Evolutionary conservation across 1,140 invertebrate species (phyloP), one percentile per base, ranked within the genome.

Genomic region (Magallana ariakensis): DNA sequence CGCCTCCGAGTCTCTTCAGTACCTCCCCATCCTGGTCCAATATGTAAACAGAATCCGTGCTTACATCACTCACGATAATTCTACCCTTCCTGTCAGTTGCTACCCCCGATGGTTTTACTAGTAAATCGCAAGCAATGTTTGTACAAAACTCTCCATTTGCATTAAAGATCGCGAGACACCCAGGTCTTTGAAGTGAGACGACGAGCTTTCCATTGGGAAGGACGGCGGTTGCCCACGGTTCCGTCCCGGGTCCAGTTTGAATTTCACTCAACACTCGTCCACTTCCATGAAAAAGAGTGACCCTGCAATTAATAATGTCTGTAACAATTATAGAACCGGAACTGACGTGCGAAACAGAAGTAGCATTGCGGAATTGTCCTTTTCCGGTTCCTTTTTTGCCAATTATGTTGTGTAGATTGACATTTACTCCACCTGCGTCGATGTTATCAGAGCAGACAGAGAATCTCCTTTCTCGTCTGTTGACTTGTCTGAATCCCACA

Each of bases 251-350:
- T 13, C 86, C 82, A 13, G 87, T 57, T 9, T 26, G 10, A 54
- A 87, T 80, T 53, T n/a, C 10, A 56, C 58, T 80, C 6, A 90
- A 70, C 53, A 92, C 90, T 11, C 87, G 58, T n/a, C 92, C 92
- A 13, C 57, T 70, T n/a, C 56, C 56, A 33, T 82, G 80, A 85
- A 92, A 92, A n/a, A 89, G 58, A 15, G 89, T 88, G 3, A 92
- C 60, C 5, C 98, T 96, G 95, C 98, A 97, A 93, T 99, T 98
- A 90, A 97, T 97, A 89, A 97, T 96, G 94, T 99, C 98, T 3
- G 98, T 97, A 1, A 99, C 96, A 15, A 98, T 96, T 13, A 98
- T 96, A 89, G 97, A 96, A 0, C 97, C 97, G 80, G 96, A 95
- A 82, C 96, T 96, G 92, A 98, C 97, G 55, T 97, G 97, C 88